These are phyloP conservation scores for Electrona antarctica DNA, from an alignment of 2,113 vertebrate genomes.

Conservation along the genomic window DNA sequence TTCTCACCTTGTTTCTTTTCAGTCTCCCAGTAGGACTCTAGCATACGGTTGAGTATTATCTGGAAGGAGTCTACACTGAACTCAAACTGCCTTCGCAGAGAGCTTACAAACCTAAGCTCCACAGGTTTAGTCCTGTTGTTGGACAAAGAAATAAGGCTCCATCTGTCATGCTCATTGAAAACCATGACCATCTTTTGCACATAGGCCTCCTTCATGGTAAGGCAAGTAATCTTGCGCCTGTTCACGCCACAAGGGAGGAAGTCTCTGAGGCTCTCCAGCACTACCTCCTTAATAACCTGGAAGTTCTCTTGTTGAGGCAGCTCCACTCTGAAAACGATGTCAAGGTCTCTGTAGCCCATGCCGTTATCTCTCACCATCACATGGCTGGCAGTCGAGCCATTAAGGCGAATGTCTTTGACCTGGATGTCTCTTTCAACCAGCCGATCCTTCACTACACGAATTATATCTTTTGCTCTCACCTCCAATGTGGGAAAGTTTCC, in stretches of 20 bases:
- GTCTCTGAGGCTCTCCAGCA: conserved; percentile 87
- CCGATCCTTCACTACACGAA: conserved; percentile 87
- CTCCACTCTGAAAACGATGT: conserved; percentile 93
- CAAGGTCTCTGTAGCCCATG: conserved; percentile 91
- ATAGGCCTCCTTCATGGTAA: conserved; percentile 93
- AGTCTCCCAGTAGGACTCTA: conserved; percentile 82
- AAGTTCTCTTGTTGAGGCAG: conserved; percentile 90
- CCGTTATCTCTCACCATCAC: conserved; percentile 88
- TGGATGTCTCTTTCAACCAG: conserved; percentile 86
- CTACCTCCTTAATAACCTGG: conserved; percentile 91
- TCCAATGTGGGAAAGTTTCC: conserved; percentile 96
- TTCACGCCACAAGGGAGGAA: conserved; percentile 86
- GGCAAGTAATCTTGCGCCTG: conserved; percentile 91
- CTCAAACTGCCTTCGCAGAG: conserved; percentile 91
- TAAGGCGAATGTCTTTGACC: conserved; percentile 90
- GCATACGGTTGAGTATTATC: conserved; percentile 88
- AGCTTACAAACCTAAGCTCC: conserved; percentile 92
- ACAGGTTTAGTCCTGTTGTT: conserved; percentile 95
- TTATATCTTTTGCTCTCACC: conserved; percentile 93
- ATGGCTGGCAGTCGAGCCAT: conserved; percentile 94
- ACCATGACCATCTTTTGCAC: conserved; percentile 99
- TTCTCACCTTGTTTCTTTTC: conserved; percentile 66
- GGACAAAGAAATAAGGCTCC: conserved; percentile 95
- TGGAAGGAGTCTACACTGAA: conserved; percentile 99
- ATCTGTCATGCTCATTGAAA: conserved; percentile 88